Evolutionary conservation across 92 coral and sea anemone species (phyloP).

Genomic region (Zoanthus gigantus): DNA sequence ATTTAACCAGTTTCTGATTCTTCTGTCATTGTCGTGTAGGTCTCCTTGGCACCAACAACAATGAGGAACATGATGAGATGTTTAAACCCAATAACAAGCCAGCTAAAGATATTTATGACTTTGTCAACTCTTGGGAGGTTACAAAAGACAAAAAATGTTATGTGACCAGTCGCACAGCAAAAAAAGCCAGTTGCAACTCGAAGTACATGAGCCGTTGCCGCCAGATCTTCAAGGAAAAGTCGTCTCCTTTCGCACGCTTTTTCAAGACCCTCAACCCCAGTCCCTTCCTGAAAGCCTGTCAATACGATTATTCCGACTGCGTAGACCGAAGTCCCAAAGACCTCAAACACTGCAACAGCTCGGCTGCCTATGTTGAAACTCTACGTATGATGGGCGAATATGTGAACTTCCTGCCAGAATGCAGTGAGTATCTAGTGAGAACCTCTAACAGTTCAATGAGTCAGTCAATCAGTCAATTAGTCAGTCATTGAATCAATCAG

Average conservation of each 20-base stretch:
- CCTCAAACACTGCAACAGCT: constrained; percentile 89
- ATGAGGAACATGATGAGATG: constrained; percentile 89
- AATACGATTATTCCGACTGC: constrained; percentile 84
- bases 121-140: constrained; percentile 96
- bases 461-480: too few relatives aligned
- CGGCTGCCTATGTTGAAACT: constrained; percentile 94
- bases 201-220: constrained; percentile 74
- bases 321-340: constrained; percentile 71
- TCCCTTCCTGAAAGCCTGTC: constrained; percentile 92
- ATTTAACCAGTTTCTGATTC: not conserved
- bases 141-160: constrained; percentile 77
- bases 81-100: constrained; percentile 65
- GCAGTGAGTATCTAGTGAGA: constrained; percentile 69
- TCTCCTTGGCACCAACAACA: constrained; percentile 99
- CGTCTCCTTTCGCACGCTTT: constrained; percentile 84
- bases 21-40: constrained; percentile 48
- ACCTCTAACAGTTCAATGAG: too few relatives aligned
- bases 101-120: constrained; percentile 74
- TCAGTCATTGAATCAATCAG: too few relatives aligned
- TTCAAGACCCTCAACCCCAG: constrained; percentile 79
- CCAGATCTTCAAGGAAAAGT: constrained; percentile 72
- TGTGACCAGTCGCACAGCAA: constrained; percentile 24
- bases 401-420: constrained; percentile 89
- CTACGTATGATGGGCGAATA: constrained; percentile 88
- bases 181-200: constrained; percentile 35